Percentiles rank a stretch among this genome's conserved stretches.
Conservation (phyloP, 2,797 vertebrate species). For the Tragelaphus oryx region DNA sequence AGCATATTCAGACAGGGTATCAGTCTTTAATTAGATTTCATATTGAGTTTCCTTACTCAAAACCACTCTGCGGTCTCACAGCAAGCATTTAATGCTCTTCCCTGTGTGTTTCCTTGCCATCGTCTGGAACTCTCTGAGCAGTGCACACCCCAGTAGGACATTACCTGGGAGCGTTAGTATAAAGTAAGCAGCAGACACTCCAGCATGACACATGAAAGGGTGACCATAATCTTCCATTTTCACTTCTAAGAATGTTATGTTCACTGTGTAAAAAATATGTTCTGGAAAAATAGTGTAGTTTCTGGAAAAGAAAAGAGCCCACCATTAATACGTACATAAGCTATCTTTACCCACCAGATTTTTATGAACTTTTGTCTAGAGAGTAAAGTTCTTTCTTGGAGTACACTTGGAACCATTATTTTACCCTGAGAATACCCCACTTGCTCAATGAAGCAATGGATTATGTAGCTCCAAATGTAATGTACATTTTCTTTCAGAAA, state of each 20-base stretch:
- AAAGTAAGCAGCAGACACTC: slow-evolving; percentile 76
- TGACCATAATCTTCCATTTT: slow-evolving; percentile 78
- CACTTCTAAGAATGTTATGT: slow-evolving; percentile 80
- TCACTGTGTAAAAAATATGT: slow-evolving; percentile 64
- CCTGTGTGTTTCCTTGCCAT: neutral
- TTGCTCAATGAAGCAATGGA: neutral
- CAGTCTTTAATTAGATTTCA: neutral
- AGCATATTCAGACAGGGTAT: neutral
- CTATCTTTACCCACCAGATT: neutral
- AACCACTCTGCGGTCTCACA: neutral
- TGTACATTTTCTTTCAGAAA: neutral
- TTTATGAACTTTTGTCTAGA: neutral
- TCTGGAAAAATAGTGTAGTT: neutral
- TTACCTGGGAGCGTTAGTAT: slow-evolving; percentile 65
- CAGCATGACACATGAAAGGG: slow-evolving; percentile 77
- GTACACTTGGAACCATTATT: neutral
- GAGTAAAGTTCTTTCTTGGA: neutral
- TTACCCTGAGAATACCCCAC: neutral
- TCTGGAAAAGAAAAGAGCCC: slow-evolving; percentile 45
- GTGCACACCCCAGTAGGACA: accelerated
- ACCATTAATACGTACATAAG: neutral
- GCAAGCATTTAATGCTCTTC: neutral
- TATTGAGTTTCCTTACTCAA: neutral
- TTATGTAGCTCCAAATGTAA: neutral
- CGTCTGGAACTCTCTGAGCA: neutral